phyloP scores from a whole-genome alignment of 1,140 invertebrate species.

The Philaenus spumarius region DNA sequence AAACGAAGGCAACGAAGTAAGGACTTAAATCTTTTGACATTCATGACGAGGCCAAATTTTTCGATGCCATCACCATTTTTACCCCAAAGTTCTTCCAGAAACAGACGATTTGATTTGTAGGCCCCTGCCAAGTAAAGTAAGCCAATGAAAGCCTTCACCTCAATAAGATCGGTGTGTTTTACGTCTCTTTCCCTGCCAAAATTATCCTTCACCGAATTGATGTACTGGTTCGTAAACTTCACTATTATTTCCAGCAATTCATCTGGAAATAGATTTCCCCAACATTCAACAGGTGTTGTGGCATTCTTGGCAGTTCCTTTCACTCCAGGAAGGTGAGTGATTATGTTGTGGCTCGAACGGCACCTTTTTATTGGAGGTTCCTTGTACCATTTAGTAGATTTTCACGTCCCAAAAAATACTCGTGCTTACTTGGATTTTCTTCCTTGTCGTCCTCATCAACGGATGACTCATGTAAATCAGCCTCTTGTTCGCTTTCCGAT shows the following conservation, averaged over 20 bases:
- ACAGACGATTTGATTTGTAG: slow-evolving; percentile 29
- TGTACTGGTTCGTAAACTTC: slow-evolving; percentile 21
- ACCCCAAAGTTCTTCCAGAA: slow-evolving; percentile 26
- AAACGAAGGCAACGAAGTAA: slow-evolving; percentile 33
- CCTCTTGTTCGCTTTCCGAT: background rate
- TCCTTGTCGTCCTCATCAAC: background rate
- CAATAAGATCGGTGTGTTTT: slow-evolving; percentile 11
- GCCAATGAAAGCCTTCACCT: slow-evolving; percentile 25
- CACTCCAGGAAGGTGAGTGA: slow-evolving; percentile 9
- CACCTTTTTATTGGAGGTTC: background rate
- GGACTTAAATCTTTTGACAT: slow-evolving; percentile 33
- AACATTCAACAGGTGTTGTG: slow-evolving; percentile 12
- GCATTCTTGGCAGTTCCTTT: slow-evolving; percentile 9
- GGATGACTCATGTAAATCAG: background rate
- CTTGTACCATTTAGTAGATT: background rate
- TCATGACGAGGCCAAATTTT: slow-evolving; percentile 33
- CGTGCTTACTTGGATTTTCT: no score
- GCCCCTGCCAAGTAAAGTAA: slow-evolving; percentile 21
- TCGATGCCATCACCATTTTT: slow-evolving; percentile 31
- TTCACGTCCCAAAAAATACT: no score
- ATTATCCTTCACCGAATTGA: slow-evolving; percentile 5
- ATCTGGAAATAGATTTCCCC: slow-evolving; percentile 15
- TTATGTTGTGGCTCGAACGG: slow-evolving; percentile 13
- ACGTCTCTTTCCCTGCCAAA: slow-evolving; percentile 19
- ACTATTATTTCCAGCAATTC: slow-evolving; percentile 16